A percentile compares a stretch with the other conserved stretches of the same genome.
Conservation (phyloP, 2,888 invertebrate genomes). For the Caenorhabditis panamensis region DNA sequence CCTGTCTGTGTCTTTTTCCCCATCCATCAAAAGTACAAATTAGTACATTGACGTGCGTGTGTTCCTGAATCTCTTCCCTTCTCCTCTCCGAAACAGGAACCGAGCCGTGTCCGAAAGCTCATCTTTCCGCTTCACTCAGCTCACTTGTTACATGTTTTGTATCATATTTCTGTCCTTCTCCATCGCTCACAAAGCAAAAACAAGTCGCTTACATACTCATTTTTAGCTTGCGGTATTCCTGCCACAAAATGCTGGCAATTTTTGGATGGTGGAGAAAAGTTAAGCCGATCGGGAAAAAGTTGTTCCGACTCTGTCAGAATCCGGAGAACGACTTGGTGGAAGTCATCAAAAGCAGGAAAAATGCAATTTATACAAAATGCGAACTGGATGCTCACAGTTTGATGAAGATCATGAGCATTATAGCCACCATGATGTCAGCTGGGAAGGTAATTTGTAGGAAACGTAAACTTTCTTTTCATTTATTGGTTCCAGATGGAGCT, state of each 20-base stretch:
- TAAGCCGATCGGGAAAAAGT: constrained; percentile 16
- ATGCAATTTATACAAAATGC: constrained; percentile 9
- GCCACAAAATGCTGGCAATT: constrained; percentile 20
- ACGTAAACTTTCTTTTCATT: background rate
- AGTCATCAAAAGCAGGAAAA: constrained; percentile 6
- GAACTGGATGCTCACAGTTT: constrained; percentile 12
- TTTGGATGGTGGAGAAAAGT: constrained; percentile 32
- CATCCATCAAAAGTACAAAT: background rate
- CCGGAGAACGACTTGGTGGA: constrained; percentile 28
- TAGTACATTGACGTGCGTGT: background rate
- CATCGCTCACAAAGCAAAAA: background rate
- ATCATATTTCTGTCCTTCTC: constrained; percentile 31
- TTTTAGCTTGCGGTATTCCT: constrained; percentile 30
- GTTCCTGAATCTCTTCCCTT: background rate
- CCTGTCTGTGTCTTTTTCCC: background rate
- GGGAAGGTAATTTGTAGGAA: constrained; percentile 25
- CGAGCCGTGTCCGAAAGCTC: background rate
- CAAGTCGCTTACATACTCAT: background rate
- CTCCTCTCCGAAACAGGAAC: constrained; percentile 1
- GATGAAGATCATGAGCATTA: constrained; percentile 3
- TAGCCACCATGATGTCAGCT: constrained; percentile 2
- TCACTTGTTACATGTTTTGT: constrained; percentile 37
- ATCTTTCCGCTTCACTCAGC: constrained; percentile 16
- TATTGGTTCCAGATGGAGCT: background rate
- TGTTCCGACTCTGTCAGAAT: background rate